These are phyloP conservation scores for Fratercula arctica DNA, from an alignment of 2,797 vertebrate genomes.

Conservation along the genomic window DNA sequence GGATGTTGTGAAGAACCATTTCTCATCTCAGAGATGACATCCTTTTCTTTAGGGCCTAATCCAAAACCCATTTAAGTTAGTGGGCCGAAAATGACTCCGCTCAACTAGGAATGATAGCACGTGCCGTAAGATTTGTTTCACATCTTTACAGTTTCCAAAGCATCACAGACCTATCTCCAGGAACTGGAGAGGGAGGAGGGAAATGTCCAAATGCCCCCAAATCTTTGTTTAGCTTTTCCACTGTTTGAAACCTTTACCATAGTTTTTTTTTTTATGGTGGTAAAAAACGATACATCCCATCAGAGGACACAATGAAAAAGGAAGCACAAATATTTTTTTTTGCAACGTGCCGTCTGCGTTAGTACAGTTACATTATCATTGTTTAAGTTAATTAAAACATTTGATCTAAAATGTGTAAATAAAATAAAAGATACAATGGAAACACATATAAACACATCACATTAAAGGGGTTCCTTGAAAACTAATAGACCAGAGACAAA, in stretches of 20 bases:
- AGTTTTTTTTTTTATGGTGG: background rate
- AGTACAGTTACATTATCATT: background rate
- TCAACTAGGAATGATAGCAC: constrained; percentile 38
- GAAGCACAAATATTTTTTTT: background rate
- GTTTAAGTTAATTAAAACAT: constrained; percentile 19
- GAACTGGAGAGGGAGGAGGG: background rate
- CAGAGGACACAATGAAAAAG: background rate
- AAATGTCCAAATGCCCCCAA: background rate
- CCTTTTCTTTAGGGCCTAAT: constrained; percentile 61
- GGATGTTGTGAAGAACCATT: constrained; percentile 53
- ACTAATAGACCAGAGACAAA: background rate
- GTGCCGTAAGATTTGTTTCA: constrained; percentile 52
- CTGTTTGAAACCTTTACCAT: background rate
- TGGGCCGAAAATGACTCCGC: constrained; percentile 48
- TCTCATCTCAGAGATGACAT: constrained; percentile 51
- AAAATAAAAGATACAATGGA: constrained; percentile 45
- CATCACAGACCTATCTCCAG: constrained; percentile 1
- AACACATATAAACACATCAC: constrained; percentile 39
- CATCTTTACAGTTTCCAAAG: constrained; percentile 42
- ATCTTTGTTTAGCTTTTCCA: constrained; percentile 26
- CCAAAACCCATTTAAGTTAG: constrained; percentile 48
- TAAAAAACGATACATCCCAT: background rate
- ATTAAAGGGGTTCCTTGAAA: constrained; percentile 33
- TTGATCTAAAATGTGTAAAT: constrained; percentile 24
- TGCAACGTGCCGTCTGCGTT: background rate